Conservation (phyloP, 2,888 invertebrate genomes). For the Hemistola chrysoprasaria region DNA sequence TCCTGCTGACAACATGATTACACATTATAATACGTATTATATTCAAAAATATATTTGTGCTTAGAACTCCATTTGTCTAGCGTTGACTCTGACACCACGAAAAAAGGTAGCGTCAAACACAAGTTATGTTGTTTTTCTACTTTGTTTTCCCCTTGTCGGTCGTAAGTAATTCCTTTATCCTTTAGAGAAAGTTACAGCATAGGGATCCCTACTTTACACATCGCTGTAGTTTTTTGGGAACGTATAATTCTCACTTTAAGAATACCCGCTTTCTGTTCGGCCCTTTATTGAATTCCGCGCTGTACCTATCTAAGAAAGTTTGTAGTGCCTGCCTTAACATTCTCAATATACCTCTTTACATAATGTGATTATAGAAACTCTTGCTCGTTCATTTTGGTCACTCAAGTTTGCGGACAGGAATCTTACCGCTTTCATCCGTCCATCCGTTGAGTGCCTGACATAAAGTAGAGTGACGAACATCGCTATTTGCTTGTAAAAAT, state of each 20-base stretch:
- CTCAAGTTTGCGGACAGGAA: conserved; percentile 30
- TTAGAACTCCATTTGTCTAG: conserved; percentile 17
- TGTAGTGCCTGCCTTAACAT: conserved; percentile 57
- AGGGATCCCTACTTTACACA: conserved; percentile 59
- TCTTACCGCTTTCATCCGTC: conserved; percentile 29
- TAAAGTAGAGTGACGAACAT: conserved; percentile 10
- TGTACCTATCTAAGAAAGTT: conserved; percentile 59
- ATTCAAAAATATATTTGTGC: conserved; percentile 20
- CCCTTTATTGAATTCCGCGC: conserved; percentile 75
- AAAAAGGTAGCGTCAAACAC: conserved; percentile 49
- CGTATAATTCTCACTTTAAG: conserved; percentile 74
- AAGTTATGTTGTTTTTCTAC: conserved; percentile 63
- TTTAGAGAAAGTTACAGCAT: conserved; percentile 62
- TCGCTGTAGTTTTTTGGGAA: conserved; percentile 51
- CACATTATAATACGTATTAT: conserved; percentile 10
- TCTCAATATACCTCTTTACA: conserved; percentile 52
- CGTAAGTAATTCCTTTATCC: conserved; percentile 69
- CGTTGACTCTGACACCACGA: conserved; percentile 16
- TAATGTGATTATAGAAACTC: conserved; percentile 51
- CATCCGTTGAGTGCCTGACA: conserved; percentile 13
- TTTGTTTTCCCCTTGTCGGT: conserved; percentile 67
- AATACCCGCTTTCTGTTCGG: conserved; percentile 55
- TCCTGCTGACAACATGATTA: conserved; percentile 21
- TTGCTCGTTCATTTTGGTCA: conserved; percentile 38
- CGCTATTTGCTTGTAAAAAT: conserved; percentile 21